phyloP scores from a whole-genome alignment of 2,888 invertebrate species.

The Cheilosia pagana region DNA sequence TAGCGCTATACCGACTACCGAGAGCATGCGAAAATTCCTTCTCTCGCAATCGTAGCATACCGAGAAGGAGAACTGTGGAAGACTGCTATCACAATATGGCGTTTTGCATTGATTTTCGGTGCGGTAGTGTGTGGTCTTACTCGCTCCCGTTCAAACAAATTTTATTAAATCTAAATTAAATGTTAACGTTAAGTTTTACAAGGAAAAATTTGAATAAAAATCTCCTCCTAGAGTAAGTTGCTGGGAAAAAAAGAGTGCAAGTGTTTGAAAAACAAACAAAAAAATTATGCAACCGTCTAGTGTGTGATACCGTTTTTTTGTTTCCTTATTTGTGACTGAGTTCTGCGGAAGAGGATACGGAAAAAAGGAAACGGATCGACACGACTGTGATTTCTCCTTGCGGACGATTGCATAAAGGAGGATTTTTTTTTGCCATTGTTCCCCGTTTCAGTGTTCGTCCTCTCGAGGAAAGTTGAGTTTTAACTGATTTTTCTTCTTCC shows the following conservation, averaged over 20 bases:
- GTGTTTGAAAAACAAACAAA: constrained; percentile 6
- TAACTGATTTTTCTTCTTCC: constrained; percentile 27
- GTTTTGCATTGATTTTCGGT: constrained; percentile 78
- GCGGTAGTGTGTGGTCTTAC: constrained; percentile 72
- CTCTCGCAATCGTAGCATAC: constrained; percentile 46
- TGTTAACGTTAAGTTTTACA: constrained; percentile 24
- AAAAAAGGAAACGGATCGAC: constrained; percentile 44
- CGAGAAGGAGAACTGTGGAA: constrained; percentile 47
- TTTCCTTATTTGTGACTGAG: constrained; percentile 56
- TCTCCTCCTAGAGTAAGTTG: not conserved
- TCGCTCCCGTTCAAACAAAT: constrained; percentile 57
- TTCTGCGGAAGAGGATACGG: constrained; percentile 47
- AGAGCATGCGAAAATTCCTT: constrained; percentile 41
- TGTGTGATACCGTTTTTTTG: constrained; percentile 35
- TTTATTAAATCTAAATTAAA: constrained; percentile 42
- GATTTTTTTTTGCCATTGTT: constrained; percentile 24
- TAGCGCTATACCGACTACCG: too few relatives aligned
- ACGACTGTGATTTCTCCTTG: constrained; percentile 54
- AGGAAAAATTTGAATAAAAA: constrained; percentile 18
- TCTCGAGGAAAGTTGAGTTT: constrained; percentile 34
- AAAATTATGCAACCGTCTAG: constrained; percentile 61
- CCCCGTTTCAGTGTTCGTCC: constrained; percentile 22
- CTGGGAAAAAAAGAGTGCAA: constrained; percentile 6
- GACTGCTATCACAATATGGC: constrained; percentile 76
- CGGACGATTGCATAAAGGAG: constrained; percentile 63